These are phyloP conservation scores for Cynopterus sphinx DNA, from an alignment of 2,797 vertebrate species.

Conservation along the genomic window DNA sequence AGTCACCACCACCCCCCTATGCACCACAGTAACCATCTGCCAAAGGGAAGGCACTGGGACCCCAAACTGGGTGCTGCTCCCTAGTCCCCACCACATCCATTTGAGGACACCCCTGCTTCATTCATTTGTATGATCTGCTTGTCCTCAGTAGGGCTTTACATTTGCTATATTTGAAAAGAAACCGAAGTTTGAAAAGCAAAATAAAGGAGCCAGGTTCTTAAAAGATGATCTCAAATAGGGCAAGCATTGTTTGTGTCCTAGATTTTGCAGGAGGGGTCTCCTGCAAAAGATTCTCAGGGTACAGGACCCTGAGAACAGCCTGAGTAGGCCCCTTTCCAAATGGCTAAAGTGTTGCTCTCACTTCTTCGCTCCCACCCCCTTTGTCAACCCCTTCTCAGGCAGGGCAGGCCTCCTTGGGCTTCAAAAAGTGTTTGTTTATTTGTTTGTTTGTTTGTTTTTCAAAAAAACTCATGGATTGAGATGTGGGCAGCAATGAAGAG, in stretches of 20 bases:
- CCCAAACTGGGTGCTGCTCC: too few species aligned
- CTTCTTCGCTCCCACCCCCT: background rate
- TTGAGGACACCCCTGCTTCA: background rate
- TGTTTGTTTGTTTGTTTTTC: too few species aligned
- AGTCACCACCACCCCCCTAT: background rate
- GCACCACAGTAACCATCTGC: background rate
- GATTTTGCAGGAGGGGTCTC: background rate
- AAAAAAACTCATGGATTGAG: background rate
- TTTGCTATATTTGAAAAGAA: background rate
- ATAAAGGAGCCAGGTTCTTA: background rate
- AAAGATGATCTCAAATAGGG: background rate
- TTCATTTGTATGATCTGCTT: background rate
- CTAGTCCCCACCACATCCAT: too few species aligned
- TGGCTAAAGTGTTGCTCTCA: background rate
- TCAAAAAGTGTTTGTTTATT: background rate
- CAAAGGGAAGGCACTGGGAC: background rate
- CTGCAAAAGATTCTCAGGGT: background rate
- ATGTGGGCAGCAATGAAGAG: background rate
- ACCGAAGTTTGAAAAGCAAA: background rate
- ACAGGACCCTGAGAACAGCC: background rate
- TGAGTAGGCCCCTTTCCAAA: background rate
- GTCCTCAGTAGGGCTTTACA: background rate
- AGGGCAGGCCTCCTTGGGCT: background rate
- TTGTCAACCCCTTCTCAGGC: background rate
- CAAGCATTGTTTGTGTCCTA: background rate